Evolutionary conservation across 2,797 vertebrate genomes (phyloP).

Genomic region (Liparis tanakae): DNA sequence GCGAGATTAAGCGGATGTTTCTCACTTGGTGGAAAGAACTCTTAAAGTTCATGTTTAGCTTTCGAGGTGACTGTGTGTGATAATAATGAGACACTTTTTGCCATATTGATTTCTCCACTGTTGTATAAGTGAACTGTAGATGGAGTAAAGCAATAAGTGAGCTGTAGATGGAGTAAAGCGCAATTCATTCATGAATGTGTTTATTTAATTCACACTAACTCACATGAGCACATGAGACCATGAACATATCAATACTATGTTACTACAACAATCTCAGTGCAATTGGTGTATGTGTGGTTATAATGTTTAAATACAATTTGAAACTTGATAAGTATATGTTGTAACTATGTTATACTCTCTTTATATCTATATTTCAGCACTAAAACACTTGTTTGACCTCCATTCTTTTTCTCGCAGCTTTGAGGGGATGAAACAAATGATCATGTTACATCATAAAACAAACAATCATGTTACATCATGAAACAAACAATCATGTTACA

Average conservation of each 20-base stretch:
- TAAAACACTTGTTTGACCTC: slow-evolving; percentile 6
- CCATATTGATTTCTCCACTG: background rate
- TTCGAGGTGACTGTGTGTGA: background rate
- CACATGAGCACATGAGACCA: background rate
- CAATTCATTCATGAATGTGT: background rate
- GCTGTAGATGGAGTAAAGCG: background rate
- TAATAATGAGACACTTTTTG: background rate
- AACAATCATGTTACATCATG: no score
- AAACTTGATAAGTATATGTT: background rate
- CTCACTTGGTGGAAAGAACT: background rate
- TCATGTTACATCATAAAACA: no score
- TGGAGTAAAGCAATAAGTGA: background rate
- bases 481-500: no score
- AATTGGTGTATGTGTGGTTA: background rate
- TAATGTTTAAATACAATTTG: background rate
- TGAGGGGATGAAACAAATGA: background rate
- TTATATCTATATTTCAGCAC: slow-evolving; percentile 7
- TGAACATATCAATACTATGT: background rate
- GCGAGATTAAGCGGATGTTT: background rate
- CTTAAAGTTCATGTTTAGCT: background rate
- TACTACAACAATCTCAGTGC: background rate
- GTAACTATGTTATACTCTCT: background rate
- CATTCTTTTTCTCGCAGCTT: background rate
- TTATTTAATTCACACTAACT: background rate
- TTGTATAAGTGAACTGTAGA: background rate